A percentile compares a stretch with the other conserved stretches of the same genome.
These are phyloP conservation scores for Melozone crissalis DNA, from an alignment of 2,113 vertebrate genomes.

Conservation along the genomic window DNA sequence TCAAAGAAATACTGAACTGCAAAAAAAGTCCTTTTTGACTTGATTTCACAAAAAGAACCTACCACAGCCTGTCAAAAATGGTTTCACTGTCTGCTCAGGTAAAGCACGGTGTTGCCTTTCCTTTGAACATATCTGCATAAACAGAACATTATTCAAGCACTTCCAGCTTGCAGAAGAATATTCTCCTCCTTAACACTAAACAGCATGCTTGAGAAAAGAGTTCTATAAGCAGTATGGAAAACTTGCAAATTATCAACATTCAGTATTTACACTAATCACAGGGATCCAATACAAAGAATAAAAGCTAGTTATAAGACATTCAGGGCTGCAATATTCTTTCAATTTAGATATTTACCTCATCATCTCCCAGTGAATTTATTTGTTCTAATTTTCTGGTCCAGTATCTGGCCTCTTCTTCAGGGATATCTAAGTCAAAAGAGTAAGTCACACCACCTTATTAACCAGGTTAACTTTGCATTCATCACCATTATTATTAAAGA, in stretches of 20 bases:
- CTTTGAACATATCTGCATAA: background rate
- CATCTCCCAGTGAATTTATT: conserved; percentile 86
- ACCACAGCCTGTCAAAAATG: background rate
- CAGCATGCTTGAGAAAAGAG: background rate
- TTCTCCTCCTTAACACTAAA: background rate
- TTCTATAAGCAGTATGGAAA: background rate
- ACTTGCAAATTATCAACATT: background rate
- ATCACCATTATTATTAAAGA: background rate
- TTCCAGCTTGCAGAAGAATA: background rate
- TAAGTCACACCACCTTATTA: conserved; percentile 15
- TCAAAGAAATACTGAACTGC: background rate
- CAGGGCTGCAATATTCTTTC: background rate
- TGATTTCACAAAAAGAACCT: background rate
- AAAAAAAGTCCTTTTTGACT: background rate
- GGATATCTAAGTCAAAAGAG: conserved; percentile 84
- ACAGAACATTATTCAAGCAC: background rate
- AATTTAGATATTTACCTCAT: conserved; percentile 77
- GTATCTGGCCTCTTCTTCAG: conserved; percentile 96
- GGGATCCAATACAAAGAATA: background rate
- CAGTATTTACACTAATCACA: background rate
- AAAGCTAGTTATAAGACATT: background rate
- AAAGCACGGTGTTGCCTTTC: background rate
- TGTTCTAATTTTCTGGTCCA: conserved; percentile 92
- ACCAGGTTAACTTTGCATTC: background rate
- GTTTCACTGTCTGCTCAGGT: background rate